Evolutionary conservation across 2,113 vertebrate genomes (phyloP), one percentile per base, ranked within the genome.

Genomic region (Delphinus delphis): DNA sequence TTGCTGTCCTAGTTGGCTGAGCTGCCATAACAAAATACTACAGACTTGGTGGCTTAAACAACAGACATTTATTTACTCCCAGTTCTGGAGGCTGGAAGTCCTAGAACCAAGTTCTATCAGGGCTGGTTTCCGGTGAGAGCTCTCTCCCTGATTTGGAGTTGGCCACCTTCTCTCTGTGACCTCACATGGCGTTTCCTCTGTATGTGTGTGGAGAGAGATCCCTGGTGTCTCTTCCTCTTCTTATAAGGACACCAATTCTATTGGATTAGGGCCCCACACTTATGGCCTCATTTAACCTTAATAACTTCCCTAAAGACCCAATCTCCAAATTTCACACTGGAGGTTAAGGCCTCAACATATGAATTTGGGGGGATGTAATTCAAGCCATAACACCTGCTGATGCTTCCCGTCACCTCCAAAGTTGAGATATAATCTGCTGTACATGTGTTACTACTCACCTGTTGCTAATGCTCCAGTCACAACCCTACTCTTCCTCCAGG

Each of bases 401-500:
- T 50, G 70, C 17, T 60, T 3, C 8, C 20, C 15, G 31, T 33
- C 3, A 21, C 31, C 44, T 93, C 41, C 41, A 15, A 9, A 55
- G 33, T 28, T 38, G 82, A 74, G 28, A 58, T 18, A 6, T 36
- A 63, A 58, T 55, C 55, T 31, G 55, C 0, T 13, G 18, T 26
- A 21, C 13, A 33, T 77, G 36, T n/a, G 74, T 25, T 50, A 17
- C 63, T 11, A 11, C 17, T 9, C 6, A 5, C n/a, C 62, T 79
- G 26, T 65, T 13, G 1, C 31, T 44, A 14, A 68, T 36, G 36
- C 6, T 83, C 13, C 18, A 33, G 17, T 18, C 31, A 36, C n/a
- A 55, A 1, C 0, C 41, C 1, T 7, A 9, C 0, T 26, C 4
- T 3, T 10, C 10, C 15, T n/a, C 33, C 13, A 21, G 26, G 12